Evolutionary conservation across 2,113 vertebrate genomes (phyloP), one percentile per base, ranked within the genome.

Genomic region (Sylvilagus bachmani): DNA sequence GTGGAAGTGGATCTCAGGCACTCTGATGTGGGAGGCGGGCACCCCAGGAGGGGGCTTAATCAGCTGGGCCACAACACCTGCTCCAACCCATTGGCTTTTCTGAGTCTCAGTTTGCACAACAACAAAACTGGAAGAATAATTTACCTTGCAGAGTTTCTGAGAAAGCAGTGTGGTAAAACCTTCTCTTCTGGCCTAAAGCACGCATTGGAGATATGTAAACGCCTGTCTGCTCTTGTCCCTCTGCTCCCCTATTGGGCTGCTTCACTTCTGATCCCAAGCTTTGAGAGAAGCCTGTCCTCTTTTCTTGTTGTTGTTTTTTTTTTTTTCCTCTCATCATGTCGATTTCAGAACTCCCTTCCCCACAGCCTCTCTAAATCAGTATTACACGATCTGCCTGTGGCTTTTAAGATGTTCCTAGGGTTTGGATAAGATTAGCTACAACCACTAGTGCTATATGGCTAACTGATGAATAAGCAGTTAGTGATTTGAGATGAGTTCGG

Each of bases 201-300:
- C 38, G 27, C 6, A 0, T 24, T 87, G n/a, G 11, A 21, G 64
- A 0, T 2, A 1, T 75, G n/a, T 38, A 29, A 51, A 27, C 13
- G 31, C 38, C 14, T 67, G 36, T 81, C 9, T 64, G 2, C 16
- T 3, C 22, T 12, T 25, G 22, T 36, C 14, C 36, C 12, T 25
- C 16, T 0, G 1, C 17, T 17, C 25, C 29, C 14, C 24, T 3
- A 1, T 0, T 0, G 4, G 24, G 10, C 8, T 31, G 27, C 61
- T 31, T 77, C 29, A 44, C 5, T 36, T 66, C 25, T 58, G 25
- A 49, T 55, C 19, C 7, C 2, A 36, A 51, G 17, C 82, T 89
- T 71, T 62, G 38, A 71, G 79, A 27, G 53, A n/a, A 86, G 75
- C 31, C 38, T 66, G 16, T 21, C 94, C 38, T 36, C 13, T 58